phyloP scores from a whole-genome alignment of 2,888 invertebrate genomes.

The Teinopalpus imperialis region DNA sequence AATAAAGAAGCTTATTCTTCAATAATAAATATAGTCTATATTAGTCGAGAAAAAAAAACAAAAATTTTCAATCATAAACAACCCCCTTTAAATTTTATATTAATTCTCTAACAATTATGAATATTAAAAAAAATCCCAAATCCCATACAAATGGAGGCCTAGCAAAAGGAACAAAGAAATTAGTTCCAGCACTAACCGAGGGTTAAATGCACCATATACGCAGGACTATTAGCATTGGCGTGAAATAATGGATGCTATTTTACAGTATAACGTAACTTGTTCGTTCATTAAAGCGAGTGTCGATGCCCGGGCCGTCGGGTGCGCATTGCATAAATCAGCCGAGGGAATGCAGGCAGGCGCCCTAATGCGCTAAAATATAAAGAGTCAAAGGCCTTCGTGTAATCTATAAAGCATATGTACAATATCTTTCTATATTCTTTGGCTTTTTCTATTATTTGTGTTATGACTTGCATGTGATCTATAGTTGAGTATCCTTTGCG shows the following conservation, averaged over 20 bases:
- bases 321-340: constrained; percentile 77
- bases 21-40: no score
- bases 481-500: no score
- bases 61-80: no score
- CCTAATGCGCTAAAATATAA: constrained; percentile 81
- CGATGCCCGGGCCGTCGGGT: constrained; percentile 65
- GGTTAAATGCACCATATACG: constrained; percentile 42
- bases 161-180: constrained; percentile 28
- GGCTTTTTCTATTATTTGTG: no score
- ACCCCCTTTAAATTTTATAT: no score
- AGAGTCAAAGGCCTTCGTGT: no score
- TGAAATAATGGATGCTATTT: constrained; percentile 72
- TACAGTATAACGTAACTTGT: constrained; percentile 69
- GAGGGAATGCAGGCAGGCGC: constrained; percentile 66
- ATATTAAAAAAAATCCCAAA: neutral
- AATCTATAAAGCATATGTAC: no score
- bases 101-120: no score
- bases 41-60: no score
- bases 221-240: constrained; percentile 65
- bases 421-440: no score
- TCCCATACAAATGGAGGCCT: neutral
- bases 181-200: constrained; percentile 23
- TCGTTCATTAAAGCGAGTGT: constrained; percentile 73
- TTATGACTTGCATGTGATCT: no score
- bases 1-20: no score